These are phyloP conservation scores for Sminthurinus aureus DNA, from an alignment of 2,888 invertebrate species.

Conservation along the genomic window DNA sequence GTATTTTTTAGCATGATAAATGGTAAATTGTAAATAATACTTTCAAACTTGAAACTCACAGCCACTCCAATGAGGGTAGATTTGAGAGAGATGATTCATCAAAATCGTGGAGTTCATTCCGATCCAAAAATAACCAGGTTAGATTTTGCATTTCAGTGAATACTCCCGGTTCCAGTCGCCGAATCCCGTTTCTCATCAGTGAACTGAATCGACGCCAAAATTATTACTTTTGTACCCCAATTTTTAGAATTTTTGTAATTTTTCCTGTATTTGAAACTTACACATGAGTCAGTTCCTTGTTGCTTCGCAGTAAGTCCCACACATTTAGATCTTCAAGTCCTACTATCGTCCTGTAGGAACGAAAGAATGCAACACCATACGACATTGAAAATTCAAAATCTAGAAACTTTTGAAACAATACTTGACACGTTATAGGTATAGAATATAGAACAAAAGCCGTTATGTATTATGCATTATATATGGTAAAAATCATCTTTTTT, in stretches of 20 bases:
- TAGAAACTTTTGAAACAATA: too few species aligned
- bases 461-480: too few species aligned
- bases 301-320: conserved; percentile 27
- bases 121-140: conserved; percentile 65
- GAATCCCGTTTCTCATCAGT: conserved; percentile 60
- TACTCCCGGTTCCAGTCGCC: conserved; percentile 61
- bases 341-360: too few species aligned
- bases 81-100: conserved; percentile 47
- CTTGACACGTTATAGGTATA: too few species aligned
- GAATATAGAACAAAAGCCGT: too few species aligned
- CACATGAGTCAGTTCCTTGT: background rate
- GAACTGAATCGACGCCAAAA: conserved; percentile 48
- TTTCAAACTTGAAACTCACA: conserved; percentile 53
- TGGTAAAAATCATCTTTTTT: background rate
- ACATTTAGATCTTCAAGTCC: too few species aligned
- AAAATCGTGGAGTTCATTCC: conserved; percentile 64
- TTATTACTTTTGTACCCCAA: background rate
- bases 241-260: background rate
- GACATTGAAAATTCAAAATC: too few species aligned
- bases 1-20: background rate
- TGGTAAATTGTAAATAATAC: background rate
- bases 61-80: conserved; percentile 45
- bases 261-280: conserved; percentile 2
- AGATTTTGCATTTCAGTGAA: conserved; percentile 65
- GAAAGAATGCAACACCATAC: too few species aligned